phyloP scores from a whole-genome alignment of 2,113 vertebrate genomes.

The Spea multiplicata region DNA sequence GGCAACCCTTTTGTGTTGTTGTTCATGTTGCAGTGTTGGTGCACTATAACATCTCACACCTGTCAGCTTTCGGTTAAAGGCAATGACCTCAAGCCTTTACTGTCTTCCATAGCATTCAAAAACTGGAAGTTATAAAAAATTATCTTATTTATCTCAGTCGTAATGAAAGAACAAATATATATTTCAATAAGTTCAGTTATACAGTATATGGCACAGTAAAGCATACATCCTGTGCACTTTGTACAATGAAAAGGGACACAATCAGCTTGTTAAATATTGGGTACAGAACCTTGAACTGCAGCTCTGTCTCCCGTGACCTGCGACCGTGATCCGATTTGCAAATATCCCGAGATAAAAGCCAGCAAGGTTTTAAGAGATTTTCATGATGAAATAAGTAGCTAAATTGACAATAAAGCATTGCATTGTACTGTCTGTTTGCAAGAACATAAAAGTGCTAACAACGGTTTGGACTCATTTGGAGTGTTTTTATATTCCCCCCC shows the following conservation, averaged over 20 bases:
- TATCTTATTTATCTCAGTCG: neutral
- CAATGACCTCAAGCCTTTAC: too few species aligned
- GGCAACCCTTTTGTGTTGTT: too few species aligned
- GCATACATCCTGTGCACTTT: neutral
- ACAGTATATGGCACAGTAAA: neutral
- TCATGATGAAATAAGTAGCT: conserved; percentile 31
- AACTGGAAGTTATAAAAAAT: too few species aligned
- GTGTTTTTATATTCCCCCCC: neutral
- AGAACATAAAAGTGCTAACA: conserved; percentile 22
- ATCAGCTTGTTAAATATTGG: conserved; percentile 18
- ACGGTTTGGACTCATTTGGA: conserved; percentile 12
- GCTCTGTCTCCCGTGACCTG: conserved; percentile 22
- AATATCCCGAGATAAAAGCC: conserved; percentile 34
- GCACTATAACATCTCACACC: too few species aligned
- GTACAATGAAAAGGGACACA: conserved; percentile 17
- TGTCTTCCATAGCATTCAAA: too few species aligned
- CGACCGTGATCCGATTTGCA: conserved; percentile 42
- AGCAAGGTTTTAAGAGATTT: conserved; percentile 32
- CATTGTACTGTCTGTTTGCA: conserved; percentile 24
- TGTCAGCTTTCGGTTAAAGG: too few species aligned
- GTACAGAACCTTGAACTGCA: conserved; percentile 26
- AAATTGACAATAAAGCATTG: conserved; percentile 39
- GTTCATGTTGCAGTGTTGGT: too few species aligned
- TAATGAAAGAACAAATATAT: conserved; percentile 14
- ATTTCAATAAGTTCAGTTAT: too few species aligned